These are phyloP conservation scores for Callocephalon fimbriatum DNA, from an alignment of 2,113 vertebrate genomes.

Conservation along the genomic window DNA sequence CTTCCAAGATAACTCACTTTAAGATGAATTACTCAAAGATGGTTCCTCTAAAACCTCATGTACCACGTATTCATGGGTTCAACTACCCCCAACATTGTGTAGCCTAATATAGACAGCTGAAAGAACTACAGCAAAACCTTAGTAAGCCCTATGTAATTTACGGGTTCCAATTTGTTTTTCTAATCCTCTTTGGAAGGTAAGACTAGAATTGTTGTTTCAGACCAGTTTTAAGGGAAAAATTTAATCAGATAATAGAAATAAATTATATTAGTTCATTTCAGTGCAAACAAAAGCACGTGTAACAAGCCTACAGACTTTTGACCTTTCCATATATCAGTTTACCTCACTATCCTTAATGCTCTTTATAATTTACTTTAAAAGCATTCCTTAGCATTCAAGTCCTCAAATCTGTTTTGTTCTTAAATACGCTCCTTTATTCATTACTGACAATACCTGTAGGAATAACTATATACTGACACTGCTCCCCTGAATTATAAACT, in stretches of 20 bases:
- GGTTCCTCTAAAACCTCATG: not conserved
- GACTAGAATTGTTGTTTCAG: not conserved
- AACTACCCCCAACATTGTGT: not conserved
- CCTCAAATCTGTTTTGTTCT: not conserved
- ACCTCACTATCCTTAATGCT: not conserved
- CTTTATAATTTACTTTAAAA: not conserved
- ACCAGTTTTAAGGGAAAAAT: not conserved
- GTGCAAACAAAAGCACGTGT: not conserved
- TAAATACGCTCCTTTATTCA: not conserved
- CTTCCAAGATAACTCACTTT: not conserved
- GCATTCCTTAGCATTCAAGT: not conserved
- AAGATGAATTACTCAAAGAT: not conserved
- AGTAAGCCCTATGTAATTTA: not conserved
- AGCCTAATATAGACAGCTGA: not conserved
- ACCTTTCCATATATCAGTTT: not conserved
- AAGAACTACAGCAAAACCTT: not conserved
- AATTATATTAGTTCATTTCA: not conserved
- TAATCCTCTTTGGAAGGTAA: not conserved
- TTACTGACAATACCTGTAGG: not conserved
- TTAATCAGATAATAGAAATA: not conserved
- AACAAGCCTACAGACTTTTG: not conserved
- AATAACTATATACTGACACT: not conserved
- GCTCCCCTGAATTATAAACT: not conserved
- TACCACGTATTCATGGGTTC: accelerated
- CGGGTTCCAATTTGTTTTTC: not conserved